These are phyloP conservation scores for Dione vanillae DNA, from an alignment of 2,888 invertebrate genomes.

Conservation along the genomic window DNA sequence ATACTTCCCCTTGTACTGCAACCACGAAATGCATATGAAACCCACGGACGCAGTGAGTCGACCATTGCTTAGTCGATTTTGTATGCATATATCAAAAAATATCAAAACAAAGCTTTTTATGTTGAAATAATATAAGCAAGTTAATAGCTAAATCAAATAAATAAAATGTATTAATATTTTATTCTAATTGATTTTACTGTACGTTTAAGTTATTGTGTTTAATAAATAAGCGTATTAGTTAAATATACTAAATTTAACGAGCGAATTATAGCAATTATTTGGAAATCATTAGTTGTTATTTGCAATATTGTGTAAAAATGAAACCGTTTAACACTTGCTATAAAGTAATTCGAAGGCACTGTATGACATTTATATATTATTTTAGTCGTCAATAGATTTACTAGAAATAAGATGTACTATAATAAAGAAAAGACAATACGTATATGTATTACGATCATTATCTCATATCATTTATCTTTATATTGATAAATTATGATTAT, in stretches of 20 bases:
- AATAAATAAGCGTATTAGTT: no score
- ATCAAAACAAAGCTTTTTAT: neutral
- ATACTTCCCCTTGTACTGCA: no score
- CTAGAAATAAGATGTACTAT: conserved; percentile 54
- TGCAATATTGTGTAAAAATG: no score
- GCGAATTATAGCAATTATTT: neutral
- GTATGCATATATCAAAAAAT: neutral
- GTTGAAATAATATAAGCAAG: neutral
- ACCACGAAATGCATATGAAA: no score
- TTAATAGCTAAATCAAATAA: no score
- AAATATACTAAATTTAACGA: neutral
- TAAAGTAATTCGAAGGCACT: neutral
- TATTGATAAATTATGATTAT: conserved; percentile 42
- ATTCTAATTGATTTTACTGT: neutral
- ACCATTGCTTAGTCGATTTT: no score
- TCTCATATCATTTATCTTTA: conserved; percentile 68
- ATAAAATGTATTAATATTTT: no score
- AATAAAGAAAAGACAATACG: conserved; percentile 77
- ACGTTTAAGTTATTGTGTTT: neutral
- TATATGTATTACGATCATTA: conserved; percentile 73
- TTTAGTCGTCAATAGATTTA: conserved; percentile 57
- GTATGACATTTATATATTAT: conserved; percentile 35
- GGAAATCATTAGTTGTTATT: neutral
- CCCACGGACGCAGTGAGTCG: no score
- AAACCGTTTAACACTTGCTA: neutral